A percentile compares a stretch with the other conserved stretches of the same genome.
phyloP scores from a whole-genome alignment of 2,113 vertebrate species.

The Phalacrocorax brasilianus region DNA sequence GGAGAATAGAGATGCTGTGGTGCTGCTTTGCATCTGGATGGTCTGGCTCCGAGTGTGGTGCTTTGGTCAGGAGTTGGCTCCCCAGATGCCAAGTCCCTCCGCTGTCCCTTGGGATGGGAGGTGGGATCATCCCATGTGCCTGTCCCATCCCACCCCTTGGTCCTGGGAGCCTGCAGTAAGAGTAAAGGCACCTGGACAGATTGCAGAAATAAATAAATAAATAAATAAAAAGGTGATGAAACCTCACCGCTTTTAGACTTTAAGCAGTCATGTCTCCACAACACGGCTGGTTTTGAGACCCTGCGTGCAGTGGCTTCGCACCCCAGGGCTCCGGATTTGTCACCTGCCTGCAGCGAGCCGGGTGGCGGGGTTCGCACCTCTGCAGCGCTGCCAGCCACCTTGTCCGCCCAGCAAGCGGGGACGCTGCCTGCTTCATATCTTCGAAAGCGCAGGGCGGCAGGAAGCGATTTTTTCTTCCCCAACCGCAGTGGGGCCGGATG shows the following conservation, averaged over 20 bases:
- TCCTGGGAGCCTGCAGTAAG: neutral
- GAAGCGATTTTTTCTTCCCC: neutral
- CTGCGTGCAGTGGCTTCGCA: neutral
- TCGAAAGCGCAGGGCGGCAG: neutral
- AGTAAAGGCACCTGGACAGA: neutral
- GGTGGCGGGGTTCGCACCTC: neutral
- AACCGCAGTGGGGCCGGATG: neutral
- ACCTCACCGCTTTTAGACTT: neutral
- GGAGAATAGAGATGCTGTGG: rapidly evolving
- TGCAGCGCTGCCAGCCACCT: neutral
- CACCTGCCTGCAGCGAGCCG: neutral
- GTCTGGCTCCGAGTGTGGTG: rapidly evolving
- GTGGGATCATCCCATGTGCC: rapidly evolving
- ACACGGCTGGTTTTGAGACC: neutral
- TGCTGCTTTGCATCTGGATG: neutral
- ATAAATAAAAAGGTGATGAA: neutral
- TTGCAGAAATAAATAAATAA: neutral
- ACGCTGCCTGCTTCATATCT: neutral
- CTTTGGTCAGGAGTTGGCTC: neutral
- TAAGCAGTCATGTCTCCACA: rapidly evolving
- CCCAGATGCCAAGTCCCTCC: neutral
- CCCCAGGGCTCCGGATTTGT: neutral
- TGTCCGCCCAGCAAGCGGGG: rapidly evolving
- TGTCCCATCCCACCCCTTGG: neutral
- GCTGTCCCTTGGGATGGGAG: neutral